Evolutionary conservation across 2,888 invertebrate genomes (phyloP).

Genomic region (Drosophila infuscata): DNA sequence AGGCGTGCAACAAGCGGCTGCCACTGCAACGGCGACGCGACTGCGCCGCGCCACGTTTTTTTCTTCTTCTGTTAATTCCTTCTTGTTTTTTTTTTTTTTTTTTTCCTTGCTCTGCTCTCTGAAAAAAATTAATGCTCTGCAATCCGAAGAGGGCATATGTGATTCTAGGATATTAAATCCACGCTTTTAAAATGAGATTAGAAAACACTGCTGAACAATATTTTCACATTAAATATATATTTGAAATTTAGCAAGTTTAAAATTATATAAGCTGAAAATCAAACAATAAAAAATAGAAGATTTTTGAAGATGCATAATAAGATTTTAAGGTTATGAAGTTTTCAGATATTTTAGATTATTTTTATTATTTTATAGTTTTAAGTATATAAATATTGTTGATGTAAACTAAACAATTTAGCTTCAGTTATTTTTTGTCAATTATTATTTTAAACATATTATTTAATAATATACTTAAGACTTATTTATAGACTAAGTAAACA

Average conservation of each 20-base stretch:
- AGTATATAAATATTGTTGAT: too few relatives aligned
- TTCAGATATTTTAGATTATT: too few relatives aligned
- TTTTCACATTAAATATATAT: background rate
- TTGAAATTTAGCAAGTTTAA: background rate
- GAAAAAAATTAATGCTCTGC: conserved; percentile 42
- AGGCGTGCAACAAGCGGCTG: conserved; percentile 60
- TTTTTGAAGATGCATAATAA: background rate
- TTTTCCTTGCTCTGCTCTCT: conserved; percentile 47
- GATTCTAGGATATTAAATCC: background rate
- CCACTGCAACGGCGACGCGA: conserved; percentile 21
- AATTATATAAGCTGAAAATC: background rate
- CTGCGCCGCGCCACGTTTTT: conserved; percentile 44
- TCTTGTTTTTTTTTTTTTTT: background rate
- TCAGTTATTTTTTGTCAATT: too few relatives aligned
- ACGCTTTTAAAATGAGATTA: background rate
- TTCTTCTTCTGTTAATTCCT: background rate
- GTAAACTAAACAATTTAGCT: too few relatives aligned
- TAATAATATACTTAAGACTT: too few relatives aligned
- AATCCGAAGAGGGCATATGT: background rate
- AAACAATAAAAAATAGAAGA: background rate
- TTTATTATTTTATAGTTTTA: too few relatives aligned
- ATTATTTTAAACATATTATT: too few relatives aligned
- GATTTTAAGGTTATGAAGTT: too few relatives aligned
- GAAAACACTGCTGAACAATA: too few relatives aligned
- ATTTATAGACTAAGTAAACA: too few relatives aligned